Base-by-base conservation (phyloP, 2,888 invertebrate species). In the Allophyes oxyacanthae region DNA sequence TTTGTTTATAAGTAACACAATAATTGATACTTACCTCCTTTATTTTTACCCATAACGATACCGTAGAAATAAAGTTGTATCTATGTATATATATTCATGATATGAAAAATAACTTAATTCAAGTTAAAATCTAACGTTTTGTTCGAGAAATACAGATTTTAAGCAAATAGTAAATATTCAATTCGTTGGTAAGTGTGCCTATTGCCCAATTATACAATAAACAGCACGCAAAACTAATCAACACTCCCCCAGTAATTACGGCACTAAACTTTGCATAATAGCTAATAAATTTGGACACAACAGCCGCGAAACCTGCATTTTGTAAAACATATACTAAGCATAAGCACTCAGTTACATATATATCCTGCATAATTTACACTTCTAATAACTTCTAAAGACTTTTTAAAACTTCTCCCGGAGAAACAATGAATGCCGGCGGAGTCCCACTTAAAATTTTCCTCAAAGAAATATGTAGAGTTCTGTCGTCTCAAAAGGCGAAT, bases 391-490 rank as follows among this genome's bases (percentile, higher is more conserved):
- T 64, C 64, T 62, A 64, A 79, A 80, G 74, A 69, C 72, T 77
- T 68, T 80, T 78, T 74, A 74, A 77, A 81, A 82, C 72, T 81
- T 75, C 62, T 55, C 55, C 55, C 50, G 40, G 67, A 53, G 67
- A 67, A 81, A 76, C 65, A 72, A 72, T 71, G 75, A 81, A 83
- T 77, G 68, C 75, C 72, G 58, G 65, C 74, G 65, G 69, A 69
- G 76, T 73, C 79, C 79, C 78, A 75, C 80, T 81, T 83, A 78
- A 81, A 85, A 82, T 84, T 80, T 84, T 59, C 63, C 61, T 66
- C 62, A 77, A 85, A 84, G 85, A 86, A 86, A 82, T 85, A 83
- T 82, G 85, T 82, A 82, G 81, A 77, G 79, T 79, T 75, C 73
- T 72, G 72, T 70, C 78, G 78, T 84, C 82, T 83, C 77, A 70